Evolutionary conservation across 2,888 invertebrate genomes (phyloP), one percentile per base, ranked within the genome.

Genomic region (Melanchra persicariae): DNA sequence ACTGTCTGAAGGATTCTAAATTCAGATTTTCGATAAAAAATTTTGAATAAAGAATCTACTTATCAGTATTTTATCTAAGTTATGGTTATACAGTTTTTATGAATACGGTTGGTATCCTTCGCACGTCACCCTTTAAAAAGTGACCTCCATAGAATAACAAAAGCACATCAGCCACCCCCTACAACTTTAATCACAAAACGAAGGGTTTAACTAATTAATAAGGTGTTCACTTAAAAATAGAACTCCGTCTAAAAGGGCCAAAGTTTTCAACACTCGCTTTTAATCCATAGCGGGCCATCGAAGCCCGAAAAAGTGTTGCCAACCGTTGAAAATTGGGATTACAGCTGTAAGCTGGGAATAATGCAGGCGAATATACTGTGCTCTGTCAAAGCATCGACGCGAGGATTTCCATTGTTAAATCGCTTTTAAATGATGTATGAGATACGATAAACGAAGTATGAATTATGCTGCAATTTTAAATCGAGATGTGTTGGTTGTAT

Each of bases 191-290:
- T 89, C 90, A 89, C 82, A 90, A 90, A 89, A 86, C 88, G 85
- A 81, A 71, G 83, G 83, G 83, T 87, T 91, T 91, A 90, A 93
- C 94, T 94, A 94, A 94, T 94, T 94, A 94, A 92, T 92, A 92
- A 94, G 91, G 91, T 91, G 90, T 87, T 90, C 90, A 93, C 91
- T 92, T 90, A 91, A 91, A 83, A 90, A 90, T 84, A 83, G 88
- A 89, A 88, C 87, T 73, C 84, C 81, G 81, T 86, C 87, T 87
- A 87, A 90, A 93, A 94, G 93, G 92, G 91, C 89, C 79, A 86
- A 93, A 94, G 91, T 94, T 94, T 87, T 76, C 86, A 84, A 70
- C 74, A 73, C 75, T 81, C 74, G 85, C 83, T 82, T 85, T 88
- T 91, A 93, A 94, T 91, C 93, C 83, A 87, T 88, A 87, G 87